Percentiles rank a stretch among this genome's conserved stretches.
Evolutionary conservation across 1,140 invertebrate species (phyloP).

Genomic region (Gryon sp.): DNA sequence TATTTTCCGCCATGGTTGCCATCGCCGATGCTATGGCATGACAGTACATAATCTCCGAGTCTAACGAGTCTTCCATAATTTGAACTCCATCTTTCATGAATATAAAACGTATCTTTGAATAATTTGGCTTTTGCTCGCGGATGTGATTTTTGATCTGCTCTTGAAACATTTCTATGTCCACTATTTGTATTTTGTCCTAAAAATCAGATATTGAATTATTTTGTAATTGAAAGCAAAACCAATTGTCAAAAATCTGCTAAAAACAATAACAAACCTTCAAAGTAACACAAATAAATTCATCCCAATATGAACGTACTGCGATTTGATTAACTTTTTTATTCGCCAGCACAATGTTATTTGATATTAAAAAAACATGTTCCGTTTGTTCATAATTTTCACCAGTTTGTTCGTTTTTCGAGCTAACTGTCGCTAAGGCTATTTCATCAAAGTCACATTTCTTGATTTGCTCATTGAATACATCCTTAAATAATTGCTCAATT

Average conservation of each 20-base stretch:
- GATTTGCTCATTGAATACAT: conserved; percentile 12
- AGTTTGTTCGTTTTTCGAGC: conserved; percentile 13
- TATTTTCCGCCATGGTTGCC: conserved; percentile 63
- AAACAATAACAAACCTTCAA: conserved; percentile 45
- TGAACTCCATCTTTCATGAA: conserved; percentile 50
- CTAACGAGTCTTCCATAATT: conserved; percentile 46
- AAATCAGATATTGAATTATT: conserved; percentile 12
- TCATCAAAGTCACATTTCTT: not conserved
- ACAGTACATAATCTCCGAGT: conserved; percentile 55
- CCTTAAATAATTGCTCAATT: conserved; percentile 6
- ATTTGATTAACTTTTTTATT: conserved; percentile 15
- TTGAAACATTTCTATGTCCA: conserved; percentile 51
- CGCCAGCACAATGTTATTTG: conserved; percentile 10
- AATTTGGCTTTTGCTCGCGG: conserved; percentile 16
- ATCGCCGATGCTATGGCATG: conserved; percentile 62
- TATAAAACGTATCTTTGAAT: conserved; percentile 63
- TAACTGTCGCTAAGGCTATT: conserved; percentile 16
- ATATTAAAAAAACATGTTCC: not conserved
- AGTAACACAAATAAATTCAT: conserved; percentile 27
- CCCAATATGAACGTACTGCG: conserved; percentile 25
- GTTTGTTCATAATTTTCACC: not conserved
- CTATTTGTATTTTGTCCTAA: conserved; percentile 54
- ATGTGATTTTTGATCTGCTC: conserved; percentile 51
- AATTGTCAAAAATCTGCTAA: not conserved
- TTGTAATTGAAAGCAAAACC: not conserved